These are phyloP conservation scores for Drosophila bifasciata DNA, from an alignment of 1,140 invertebrate species.

Conservation along the genomic window DNA sequence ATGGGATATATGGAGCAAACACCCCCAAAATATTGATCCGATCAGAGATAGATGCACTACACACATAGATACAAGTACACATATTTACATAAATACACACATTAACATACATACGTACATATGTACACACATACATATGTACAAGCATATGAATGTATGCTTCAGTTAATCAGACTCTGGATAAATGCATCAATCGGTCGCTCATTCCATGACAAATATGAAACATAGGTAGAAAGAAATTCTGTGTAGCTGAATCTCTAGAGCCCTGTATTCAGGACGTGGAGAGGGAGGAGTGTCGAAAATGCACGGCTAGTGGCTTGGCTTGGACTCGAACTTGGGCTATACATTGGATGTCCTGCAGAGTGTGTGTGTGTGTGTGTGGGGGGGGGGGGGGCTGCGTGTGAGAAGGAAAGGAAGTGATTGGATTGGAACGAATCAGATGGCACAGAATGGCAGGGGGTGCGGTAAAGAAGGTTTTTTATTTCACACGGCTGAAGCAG, in stretches of 20 bases:
- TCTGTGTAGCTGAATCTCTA: slow-evolving; percentile 20
- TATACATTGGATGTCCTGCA: slow-evolving; percentile 15
- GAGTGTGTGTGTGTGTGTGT: no score
- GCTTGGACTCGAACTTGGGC: slow-evolving; percentile 36
- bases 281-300: slow-evolving; percentile 1
- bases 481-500: slow-evolving; percentile 73
- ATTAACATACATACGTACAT: background rate
- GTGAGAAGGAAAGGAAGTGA: background rate
- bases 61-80: no score
- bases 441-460: slow-evolving; percentile 2
- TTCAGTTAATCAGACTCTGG: no score
- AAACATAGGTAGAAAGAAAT: slow-evolving; percentile 1
- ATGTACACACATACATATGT: background rate
- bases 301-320: slow-evolving; percentile 50
- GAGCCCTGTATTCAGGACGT: background rate
- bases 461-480: slow-evolving; percentile 62
- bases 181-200: no score
- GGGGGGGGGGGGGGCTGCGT: background rate
- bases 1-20: no score
- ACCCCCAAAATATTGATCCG: no score
- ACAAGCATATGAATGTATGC: background rate
- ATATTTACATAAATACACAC: no score
- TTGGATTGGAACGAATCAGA: background rate
- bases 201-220: background rate
- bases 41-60: no score